These are phyloP conservation scores for Stenoptilia bipunctidactyla DNA, from an alignment of 2,888 invertebrate genomes.

Conservation along the genomic window DNA sequence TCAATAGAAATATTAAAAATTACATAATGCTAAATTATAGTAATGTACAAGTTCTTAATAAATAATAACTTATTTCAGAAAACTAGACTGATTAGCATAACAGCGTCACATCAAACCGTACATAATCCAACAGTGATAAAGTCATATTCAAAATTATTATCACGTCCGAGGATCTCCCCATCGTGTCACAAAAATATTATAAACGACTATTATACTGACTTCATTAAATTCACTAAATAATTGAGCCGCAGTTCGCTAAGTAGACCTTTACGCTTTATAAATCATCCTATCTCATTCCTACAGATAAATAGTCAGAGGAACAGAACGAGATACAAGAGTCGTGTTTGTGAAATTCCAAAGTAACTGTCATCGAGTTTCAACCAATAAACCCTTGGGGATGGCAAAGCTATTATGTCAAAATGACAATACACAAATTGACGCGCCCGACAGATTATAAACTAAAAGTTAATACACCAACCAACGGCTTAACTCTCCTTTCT, in stretches of 20 bases:
- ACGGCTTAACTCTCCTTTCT: slow-evolving; percentile 4
- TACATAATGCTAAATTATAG: no score
- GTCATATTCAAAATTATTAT: slow-evolving; percentile 38
- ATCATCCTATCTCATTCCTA: slow-evolving; percentile 23
- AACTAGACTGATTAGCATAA: no score
- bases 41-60: no score
- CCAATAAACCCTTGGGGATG: slow-evolving; percentile 63
- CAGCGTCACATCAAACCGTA: slow-evolving; percentile 13
- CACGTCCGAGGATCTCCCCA: slow-evolving; percentile 28
- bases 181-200: slow-evolving; percentile 26
- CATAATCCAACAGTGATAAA: slow-evolving; percentile 29
- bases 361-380: slow-evolving; percentile 61
- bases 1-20: no score
- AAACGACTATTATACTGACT: slow-evolving; percentile 43
- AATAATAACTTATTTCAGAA: no score
- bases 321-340: slow-evolving; percentile 26
- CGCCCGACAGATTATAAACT: slow-evolving; percentile 64
- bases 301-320: slow-evolving; percentile 9
- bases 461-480: slow-evolving; percentile 49
- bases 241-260: slow-evolving; percentile 40
- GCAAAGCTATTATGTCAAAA: slow-evolving; percentile 64
- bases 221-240: slow-evolving; percentile 59
- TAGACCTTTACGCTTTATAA: slow-evolving; percentile 41
- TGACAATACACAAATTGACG: slow-evolving; percentile 70
- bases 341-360: slow-evolving; percentile 42